Conservation (phyloP, 2,113 vertebrate genomes). For the Tenrec ecaudatus region DNA sequence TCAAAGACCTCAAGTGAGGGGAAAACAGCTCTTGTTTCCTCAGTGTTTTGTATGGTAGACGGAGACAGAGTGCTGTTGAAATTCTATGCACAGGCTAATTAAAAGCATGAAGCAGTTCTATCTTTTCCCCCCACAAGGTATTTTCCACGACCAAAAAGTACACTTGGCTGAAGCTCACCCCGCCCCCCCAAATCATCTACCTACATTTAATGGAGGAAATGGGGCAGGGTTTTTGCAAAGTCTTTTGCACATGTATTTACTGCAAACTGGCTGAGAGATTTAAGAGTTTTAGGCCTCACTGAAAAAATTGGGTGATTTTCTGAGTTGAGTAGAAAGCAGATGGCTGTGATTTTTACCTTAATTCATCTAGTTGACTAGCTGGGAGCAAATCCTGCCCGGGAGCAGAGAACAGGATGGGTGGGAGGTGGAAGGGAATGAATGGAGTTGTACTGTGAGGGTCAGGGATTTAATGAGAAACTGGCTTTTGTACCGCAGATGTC, state of each 20-base stretch:
- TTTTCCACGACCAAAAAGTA: slow-evolving; percentile 42
- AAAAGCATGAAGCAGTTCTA: slow-evolving; percentile 69
- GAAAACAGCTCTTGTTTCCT: slow-evolving; percentile 70
- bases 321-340: slow-evolving; percentile 55
- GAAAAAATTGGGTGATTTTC: slow-evolving; percentile 65
- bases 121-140: neutral
- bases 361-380: slow-evolving; percentile 54
- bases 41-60: slow-evolving; percentile 64
- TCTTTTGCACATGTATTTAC: slow-evolving; percentile 60
- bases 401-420: neutral
- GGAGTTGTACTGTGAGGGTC: neutral
- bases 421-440: neutral
- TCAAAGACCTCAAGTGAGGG: slow-evolving; percentile 69
- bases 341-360: slow-evolving; percentile 60
- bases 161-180: slow-evolving; percentile 36
- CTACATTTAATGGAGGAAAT: slow-evolving; percentile 47
- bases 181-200: slow-evolving; percentile 33
- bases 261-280: slow-evolving; percentile 56
- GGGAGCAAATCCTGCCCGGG: slow-evolving; percentile 9
- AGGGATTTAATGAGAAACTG: neutral
- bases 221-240: slow-evolving; percentile 29
- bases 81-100: slow-evolving; percentile 69
- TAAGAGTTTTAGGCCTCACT: slow-evolving; percentile 52
- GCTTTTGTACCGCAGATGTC: neutral
- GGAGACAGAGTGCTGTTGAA: slow-evolving; percentile 64